Evolutionary conservation across 1,140 invertebrate genomes (phyloP), one percentile per base, ranked within the genome.

Genomic region (Lepeophtheirus salmonis): DNA sequence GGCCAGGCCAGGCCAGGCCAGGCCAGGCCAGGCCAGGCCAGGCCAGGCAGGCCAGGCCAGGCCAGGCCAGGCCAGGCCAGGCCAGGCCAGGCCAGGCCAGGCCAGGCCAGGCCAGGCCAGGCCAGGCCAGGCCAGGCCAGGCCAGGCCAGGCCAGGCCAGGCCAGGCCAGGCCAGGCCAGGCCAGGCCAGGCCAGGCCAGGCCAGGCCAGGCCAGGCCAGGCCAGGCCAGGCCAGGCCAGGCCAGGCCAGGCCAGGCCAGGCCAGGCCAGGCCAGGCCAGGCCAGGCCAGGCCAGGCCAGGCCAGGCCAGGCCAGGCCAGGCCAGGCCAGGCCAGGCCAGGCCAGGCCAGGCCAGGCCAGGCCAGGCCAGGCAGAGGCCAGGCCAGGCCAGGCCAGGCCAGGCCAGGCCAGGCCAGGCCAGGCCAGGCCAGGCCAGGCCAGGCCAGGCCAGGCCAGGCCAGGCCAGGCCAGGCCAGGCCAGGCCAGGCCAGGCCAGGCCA

Each of bases 221-320:
- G 63, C 63, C 64, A 66, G 64, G 64, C 53, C 60, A 65, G 64
- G 64, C 60, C 63, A 65, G 62, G 64, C 64, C 64, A 65, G 61
- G 64, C 60, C 64, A 60, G 50, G 64, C 52, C 61, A 65, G 55
- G 63, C 63, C 63, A 64, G 63, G 63, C 63, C 63, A 64, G 63
- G 63, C 63, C 50, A 64, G 63, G 63, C 59, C 63, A 64, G 63
- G 63, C 58, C 63, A 64, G 63, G 64, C 64, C 64, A 62, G 63
- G 64, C 56, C 62, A 65, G 64, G 61, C 24, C 63, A 65, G 64
- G 64, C 55, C 55, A 64, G 64, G 64, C 53, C 60, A 65, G 64
- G 64, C 60, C 63, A 65, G 62, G 64, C 64, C 64, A 65, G 61
- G 64, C 60, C 64, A 54, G 50, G 64, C 52, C 64, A 61, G 59